Base-by-base conservation (phyloP, 2,797 vertebrate genomes). In the Protonibea diacanthus region DNA sequence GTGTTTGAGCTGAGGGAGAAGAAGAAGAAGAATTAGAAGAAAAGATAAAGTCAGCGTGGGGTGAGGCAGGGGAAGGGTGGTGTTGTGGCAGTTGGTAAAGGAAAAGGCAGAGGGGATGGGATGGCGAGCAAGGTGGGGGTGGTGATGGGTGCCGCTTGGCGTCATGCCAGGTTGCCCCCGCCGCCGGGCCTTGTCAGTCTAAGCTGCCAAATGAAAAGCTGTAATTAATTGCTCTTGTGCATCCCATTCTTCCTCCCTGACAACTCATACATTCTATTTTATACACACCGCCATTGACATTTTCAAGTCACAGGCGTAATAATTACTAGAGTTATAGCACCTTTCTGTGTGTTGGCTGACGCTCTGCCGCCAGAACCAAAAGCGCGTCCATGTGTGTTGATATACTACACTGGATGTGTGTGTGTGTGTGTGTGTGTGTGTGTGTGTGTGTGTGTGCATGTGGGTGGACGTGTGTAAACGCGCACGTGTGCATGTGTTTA, bases 311-410 rank as follows among this genome's bases (percentile, higher is more conserved):
- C 93, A 93, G 95, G 95, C 95, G 92, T 95, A 95, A 96, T 97
- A 97, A 97, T 97, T 97, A 97, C 95, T 88, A 92, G 96, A 96
- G 96, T 96, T 97, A 96, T 96, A 96, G 96, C 96, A 97, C 96
- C 96, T 97, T 97, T 96, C 95, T 94, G 95, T 95, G 95, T 95
- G 92, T 92, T 91, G 94, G 95, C 92, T 91, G 88, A 91, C 87
- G 93, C 91, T 93, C 94, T 95, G 95, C 95, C 90, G 95, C 94
- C 81, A 66, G 81, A 80, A 60, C 48, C 74, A 21, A 85, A 74
- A 38, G 72, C 61, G 68, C 58, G 47, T 48, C 74, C 72, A 55
- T 60, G 70, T 81, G 84, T 77, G 68, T 77, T 81, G 68, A 87
- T 86, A 79, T 75, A 82, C 70, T 83, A 62, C 60, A 67, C 65